Evolutionary conservation across 2,888 invertebrate genomes (phyloP).

Genomic region (Leptopilina syphax): DNA sequence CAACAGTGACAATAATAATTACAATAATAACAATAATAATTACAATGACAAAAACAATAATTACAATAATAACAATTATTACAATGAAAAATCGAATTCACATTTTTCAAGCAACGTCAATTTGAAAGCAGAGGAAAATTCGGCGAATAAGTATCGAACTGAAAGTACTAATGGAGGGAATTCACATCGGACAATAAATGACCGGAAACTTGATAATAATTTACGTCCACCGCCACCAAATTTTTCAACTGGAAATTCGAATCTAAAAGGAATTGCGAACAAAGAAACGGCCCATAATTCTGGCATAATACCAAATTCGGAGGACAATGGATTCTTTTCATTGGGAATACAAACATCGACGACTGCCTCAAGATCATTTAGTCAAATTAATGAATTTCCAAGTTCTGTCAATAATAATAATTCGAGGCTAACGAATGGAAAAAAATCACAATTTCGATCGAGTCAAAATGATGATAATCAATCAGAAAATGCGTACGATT

Average conservation of each 20-base stretch:
- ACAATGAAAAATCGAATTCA: not conserved
- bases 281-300: not conserved
- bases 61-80: not conserved
- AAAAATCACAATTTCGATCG: not conserved
- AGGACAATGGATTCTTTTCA: conserved; percentile 7
- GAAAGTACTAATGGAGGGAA: conserved; percentile 45
- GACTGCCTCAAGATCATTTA: conserved; percentile 17
- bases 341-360: not conserved
- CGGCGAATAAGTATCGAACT: not conserved
- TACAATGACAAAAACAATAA: too few species aligned
- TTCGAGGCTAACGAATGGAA: not conserved
- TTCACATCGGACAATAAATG: not conserved
- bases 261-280: not conserved
- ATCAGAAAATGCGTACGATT: not conserved
- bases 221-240: not conserved
- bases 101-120: not conserved
- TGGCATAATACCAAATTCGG: not conserved
- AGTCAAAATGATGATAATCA: not conserved
- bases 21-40: too few species aligned
- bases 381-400: conserved; percentile 10
- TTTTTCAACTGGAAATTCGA: not conserved
- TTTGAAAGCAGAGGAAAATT: not conserved
- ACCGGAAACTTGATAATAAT: not conserved
- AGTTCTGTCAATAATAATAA: not conserved
- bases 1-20: too few species aligned